Conservation (phyloP, 2,888 invertebrate genomes). For the Hecatera dysodea region DNA sequence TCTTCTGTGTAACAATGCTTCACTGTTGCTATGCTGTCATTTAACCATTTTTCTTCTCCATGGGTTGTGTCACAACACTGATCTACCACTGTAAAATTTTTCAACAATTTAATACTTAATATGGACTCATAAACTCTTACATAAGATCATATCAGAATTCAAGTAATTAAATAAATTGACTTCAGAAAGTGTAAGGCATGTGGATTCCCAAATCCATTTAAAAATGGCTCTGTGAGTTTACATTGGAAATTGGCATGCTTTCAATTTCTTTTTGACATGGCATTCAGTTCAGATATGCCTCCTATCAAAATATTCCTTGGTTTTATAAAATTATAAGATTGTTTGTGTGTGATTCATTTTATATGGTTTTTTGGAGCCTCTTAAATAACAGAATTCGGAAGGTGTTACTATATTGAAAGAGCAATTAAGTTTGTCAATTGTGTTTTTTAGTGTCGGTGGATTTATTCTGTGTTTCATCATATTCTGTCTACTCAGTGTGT, state of each 20-base stretch:
- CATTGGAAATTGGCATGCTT: constrained; percentile 56
- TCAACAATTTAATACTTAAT: no score
- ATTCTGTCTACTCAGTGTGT: not conserved
- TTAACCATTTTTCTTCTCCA: not conserved
- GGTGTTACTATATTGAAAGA: not conserved
- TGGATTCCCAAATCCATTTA: constrained; percentile 39
- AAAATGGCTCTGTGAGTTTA: constrained; percentile 51
- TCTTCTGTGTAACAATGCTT: constrained; percentile 1
- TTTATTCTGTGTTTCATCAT: constrained; percentile 6
- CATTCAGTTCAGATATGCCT: constrained; percentile 26
- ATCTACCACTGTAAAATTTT: not conserved
- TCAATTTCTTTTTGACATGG: constrained; percentile 56
- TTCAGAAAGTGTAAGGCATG: constrained; percentile 28
- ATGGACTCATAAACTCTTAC: not conserved
- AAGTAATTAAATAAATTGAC: constrained; percentile 11
- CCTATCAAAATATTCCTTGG: constrained; percentile 25
- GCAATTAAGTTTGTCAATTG: not conserved
- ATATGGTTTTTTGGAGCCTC: not conserved
- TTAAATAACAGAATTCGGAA: not conserved
- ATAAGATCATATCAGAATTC: not conserved
- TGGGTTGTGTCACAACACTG: not conserved
- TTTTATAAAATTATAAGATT: not conserved
- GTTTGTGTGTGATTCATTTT: not conserved
- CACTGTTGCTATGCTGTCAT: not conserved
- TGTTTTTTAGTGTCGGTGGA: not conserved